These are phyloP conservation scores for Brachystomella parvula DNA, from an alignment of 1,140 invertebrate species.

Conservation along the genomic window DNA sequence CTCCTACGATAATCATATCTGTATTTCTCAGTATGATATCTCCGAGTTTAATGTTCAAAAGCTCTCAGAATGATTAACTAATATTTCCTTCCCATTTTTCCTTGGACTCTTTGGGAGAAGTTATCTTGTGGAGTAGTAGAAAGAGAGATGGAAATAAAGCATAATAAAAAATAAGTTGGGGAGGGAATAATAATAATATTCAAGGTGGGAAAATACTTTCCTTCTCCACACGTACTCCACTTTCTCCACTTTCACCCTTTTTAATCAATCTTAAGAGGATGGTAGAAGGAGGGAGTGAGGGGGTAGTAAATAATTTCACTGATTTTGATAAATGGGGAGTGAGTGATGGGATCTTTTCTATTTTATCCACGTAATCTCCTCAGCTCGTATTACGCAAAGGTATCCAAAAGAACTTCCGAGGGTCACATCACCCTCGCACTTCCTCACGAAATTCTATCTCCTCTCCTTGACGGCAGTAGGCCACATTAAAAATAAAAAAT, in stretches of 20 bases:
- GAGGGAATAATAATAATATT: background rate
- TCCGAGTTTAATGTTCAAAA: constrained; percentile 4
- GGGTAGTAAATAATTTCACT: constrained; percentile 6
- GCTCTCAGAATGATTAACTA: constrained; percentile 5
- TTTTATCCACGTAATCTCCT: no score
- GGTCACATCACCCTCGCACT: no score
- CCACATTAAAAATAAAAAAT: no score
- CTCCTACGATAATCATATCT: constrained; percentile 4
- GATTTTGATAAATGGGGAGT: background rate
- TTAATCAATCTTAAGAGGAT: constrained; percentile 1
- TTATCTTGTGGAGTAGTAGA: background rate
- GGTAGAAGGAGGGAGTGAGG: background rate
- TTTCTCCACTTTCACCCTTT: background rate
- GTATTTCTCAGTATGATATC: constrained; percentile 10
- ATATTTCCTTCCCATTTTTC: no score
- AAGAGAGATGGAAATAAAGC: constrained; percentile 2
- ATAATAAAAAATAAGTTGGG: constrained; percentile 7
- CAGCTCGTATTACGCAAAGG: no score
- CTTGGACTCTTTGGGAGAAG: constrained; percentile 1
- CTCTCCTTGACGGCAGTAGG: no score
- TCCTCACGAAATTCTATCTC: no score
- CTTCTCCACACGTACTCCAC: background rate
- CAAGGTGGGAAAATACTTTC: background rate
- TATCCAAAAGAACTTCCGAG: no score
- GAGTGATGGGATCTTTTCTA: no score